Base-by-base conservation (phyloP, 2,113 vertebrate species). In the Gallinago paraguaiae region DNA sequence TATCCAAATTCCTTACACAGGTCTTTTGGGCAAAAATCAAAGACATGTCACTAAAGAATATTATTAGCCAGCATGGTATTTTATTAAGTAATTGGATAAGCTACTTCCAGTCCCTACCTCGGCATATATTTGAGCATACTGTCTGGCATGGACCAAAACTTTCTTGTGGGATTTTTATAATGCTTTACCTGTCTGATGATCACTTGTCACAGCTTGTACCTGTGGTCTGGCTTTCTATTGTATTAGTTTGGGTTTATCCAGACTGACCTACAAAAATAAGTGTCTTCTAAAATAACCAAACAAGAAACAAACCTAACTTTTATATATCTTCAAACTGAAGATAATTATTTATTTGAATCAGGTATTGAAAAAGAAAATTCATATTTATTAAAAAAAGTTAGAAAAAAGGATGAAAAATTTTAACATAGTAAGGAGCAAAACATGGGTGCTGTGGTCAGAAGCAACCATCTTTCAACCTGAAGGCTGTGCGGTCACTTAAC, bases 401-500 rank as follows among this genome's bases (percentile, higher is more conserved):
- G 15, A 35, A 56, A 69, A 69, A 48, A 45, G 1, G 2, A 39
- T 50, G 27, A 28, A 54, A 71, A 54, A 17, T 8, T 1, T 37
- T 82, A 35, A 31, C 20, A 43, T 28, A 41, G 12, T 43, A 69
- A 82, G 37, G 74, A 53, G 17, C 1, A 50, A 79, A 64, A 20
- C 4, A 11, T 4, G 13, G 51, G 2, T 1, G 0, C 7, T 60
- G n/a, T 59, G 11, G 23, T 8, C 57, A 39, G n/a, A 87, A 46
- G 25, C 7, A 81, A 39, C 13, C 7, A 31, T 50, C 19, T 70
- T 18, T 20, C 25, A 27, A 27, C 8, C 17, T 69, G 61, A 82
- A 22, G 39, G 68, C 12, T 15, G 6, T 30, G 11, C 30, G 63
- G 23, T 6, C 2, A 0, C 57, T 84, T 77, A 51, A 22, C 13